Conservation (phyloP, 2,888 invertebrate genomes). For the Diachrysia chrysitis region DNA sequence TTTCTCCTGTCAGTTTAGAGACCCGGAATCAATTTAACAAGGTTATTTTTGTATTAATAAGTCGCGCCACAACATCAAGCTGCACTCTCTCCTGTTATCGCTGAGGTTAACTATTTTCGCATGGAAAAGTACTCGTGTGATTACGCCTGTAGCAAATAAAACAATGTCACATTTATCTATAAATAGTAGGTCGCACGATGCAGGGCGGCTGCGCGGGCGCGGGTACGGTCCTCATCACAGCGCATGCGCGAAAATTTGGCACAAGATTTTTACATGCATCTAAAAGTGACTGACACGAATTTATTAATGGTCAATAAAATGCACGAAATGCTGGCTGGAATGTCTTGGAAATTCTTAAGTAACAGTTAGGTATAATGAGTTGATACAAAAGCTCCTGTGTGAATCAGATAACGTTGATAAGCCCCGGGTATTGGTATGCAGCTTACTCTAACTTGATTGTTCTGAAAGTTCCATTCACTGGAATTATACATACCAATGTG, state of each 20-base stretch:
- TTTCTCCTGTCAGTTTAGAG: neutral
- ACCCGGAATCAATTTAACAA: conserved; percentile 17
- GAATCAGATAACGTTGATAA: conserved; percentile 24
- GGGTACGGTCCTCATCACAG: conserved; percentile 58
- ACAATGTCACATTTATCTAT: conserved; percentile 84
- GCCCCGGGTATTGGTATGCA: conserved; percentile 15
- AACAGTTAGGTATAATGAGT: conserved; percentile 4
- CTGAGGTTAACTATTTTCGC: conserved; percentile 82
- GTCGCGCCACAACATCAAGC: conserved; percentile 42
- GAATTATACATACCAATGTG: conserved; percentile 6
- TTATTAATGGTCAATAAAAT: conserved; percentile 63
- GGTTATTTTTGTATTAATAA: conserved; percentile 43
- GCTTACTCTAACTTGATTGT: conserved; percentile 13
- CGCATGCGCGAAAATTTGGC: conserved; percentile 77
- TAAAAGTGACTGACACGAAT: conserved; percentile 77
- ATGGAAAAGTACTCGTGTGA: conserved; percentile 84
- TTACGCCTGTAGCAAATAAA: conserved; percentile 76
- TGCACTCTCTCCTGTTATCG: conserved; percentile 74
- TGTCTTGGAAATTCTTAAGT: conserved; percentile 23
- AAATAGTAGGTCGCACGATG: conserved; percentile 75
- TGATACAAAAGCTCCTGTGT: conserved; percentile 28
- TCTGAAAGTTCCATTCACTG: conserved; percentile 23
- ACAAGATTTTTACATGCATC: conserved; percentile 72
- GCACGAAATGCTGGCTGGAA: conserved; percentile 46
- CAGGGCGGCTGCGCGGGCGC: conserved; percentile 67